Conservation (phyloP, 2,888 invertebrate species). For the Ornithoptera alexandrae region DNA sequence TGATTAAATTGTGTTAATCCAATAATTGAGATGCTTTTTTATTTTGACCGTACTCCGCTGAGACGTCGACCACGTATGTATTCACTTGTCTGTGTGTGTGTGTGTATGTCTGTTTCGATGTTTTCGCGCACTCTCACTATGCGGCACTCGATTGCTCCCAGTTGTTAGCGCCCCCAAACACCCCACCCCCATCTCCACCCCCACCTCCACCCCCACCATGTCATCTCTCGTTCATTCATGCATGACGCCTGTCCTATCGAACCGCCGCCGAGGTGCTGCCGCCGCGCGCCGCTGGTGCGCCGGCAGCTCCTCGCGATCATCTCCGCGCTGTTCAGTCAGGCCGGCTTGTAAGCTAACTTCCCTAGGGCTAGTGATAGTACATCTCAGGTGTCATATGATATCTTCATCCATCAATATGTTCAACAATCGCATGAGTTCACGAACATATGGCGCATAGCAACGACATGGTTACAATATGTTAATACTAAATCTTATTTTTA, state of each 20-base stretch:
- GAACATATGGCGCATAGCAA: constrained; percentile 5
- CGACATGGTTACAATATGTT: constrained; percentile 8
- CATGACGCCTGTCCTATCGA: constrained; percentile 65
- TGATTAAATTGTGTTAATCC: constrained; percentile 80
- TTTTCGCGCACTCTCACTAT: constrained; percentile 75
- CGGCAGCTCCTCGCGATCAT: constrained; percentile 33
- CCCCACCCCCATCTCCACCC: constrained; percentile 39
- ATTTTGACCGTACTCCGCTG: constrained; percentile 78
- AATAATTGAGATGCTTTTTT: constrained; percentile 79
- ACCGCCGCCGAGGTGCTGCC: constrained; percentile 46
- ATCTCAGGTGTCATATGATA: constrained; percentile 20
- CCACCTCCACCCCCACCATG: constrained; percentile 40
- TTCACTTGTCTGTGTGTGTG: constrained; percentile 56
- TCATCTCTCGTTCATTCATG: constrained; percentile 68
- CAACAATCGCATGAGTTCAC: constrained; percentile 21
- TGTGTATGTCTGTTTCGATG: constrained; percentile 68
- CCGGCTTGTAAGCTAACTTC: constrained; percentile 24
- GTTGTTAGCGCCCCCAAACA: constrained; percentile 38
- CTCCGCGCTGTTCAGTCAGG: constrained; percentile 20
- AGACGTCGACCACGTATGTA: constrained; percentile 79
- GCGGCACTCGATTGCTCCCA: constrained; percentile 60
- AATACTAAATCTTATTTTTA: constrained; percentile 6
- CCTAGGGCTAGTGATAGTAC: constrained; percentile 15
- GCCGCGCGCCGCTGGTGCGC: constrained; percentile 36
- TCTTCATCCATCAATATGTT: constrained; percentile 15